Conservation (phyloP, 1,140 invertebrate species). For the Artemia franciscana region DNA sequence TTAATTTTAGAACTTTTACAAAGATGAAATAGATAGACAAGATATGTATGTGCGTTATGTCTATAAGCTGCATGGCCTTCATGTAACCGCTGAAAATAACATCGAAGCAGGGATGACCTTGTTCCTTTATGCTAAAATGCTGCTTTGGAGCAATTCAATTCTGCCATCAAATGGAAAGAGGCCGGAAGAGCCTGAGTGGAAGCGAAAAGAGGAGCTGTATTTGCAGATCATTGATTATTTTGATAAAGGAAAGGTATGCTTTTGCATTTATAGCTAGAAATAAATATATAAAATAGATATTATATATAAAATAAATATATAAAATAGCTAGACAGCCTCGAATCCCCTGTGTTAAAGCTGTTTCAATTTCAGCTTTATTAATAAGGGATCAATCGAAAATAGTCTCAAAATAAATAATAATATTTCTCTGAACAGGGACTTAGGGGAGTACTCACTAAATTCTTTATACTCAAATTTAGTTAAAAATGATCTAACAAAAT, state of each 20-base stretch:
- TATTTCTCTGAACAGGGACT: too few species aligned
- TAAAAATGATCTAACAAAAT: too few species aligned
- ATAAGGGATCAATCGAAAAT: too few species aligned
- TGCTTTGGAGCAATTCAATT: constrained; percentile 55
- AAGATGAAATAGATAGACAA: constrained; percentile 60
- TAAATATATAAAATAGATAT: too few species aligned
- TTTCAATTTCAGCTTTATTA: too few species aligned
- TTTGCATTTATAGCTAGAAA: too few species aligned
- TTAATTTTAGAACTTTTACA: constrained; percentile 73
- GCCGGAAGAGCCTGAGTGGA: constrained; percentile 48
- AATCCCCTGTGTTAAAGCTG: too few species aligned
- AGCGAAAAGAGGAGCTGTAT: constrained; percentile 79
- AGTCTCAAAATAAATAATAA: too few species aligned
- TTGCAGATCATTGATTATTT: constrained; percentile 79
- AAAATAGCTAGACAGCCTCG: too few species aligned
- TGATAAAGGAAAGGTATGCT: constrained; percentile 69
- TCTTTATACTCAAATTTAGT: too few species aligned
- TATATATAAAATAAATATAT: too few species aligned
- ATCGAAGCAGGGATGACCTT: constrained; percentile 90
- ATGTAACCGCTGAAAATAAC: constrained; percentile 76
- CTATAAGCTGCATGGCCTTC: constrained; percentile 83
- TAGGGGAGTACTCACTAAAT: too few species aligned
- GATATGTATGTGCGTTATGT: constrained; percentile 94
- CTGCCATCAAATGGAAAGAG: constrained; percentile 25
- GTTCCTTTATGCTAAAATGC: constrained; percentile 69